Percentiles rank a stretch among this genome's conserved stretches.
phyloP scores from a whole-genome alignment of 1,140 invertebrate genomes.

The Heliconius nattereri region DNA sequence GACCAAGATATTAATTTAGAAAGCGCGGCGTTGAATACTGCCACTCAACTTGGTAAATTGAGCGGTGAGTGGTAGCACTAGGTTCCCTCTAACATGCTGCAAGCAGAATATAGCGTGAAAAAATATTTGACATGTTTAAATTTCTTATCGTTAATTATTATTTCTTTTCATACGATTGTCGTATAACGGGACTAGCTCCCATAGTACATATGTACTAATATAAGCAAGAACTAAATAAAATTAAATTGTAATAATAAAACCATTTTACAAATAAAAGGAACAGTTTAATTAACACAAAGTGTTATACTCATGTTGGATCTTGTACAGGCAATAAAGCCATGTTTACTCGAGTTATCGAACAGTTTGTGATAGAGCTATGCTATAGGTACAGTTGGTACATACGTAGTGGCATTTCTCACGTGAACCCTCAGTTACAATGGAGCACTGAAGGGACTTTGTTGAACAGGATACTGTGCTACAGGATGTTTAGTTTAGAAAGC shows the following conservation, averaged over 20 bases:
- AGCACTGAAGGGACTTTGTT: constrained; percentile 6
- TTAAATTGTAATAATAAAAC: background rate
- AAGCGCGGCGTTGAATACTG: no score
- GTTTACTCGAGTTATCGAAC: constrained; percentile 12
- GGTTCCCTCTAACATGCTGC: no score
- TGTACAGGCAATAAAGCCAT: constrained; percentile 8
- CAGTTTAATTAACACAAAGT: background rate
- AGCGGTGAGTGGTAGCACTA: no score
- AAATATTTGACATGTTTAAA: no score
- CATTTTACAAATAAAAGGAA: background rate
- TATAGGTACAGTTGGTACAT: background rate
- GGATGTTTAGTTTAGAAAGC: background rate
- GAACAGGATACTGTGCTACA: constrained; percentile 1
- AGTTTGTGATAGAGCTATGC: background rate
- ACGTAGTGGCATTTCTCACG: constrained; percentile 2
- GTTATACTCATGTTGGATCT: background rate
- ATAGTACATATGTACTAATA: no score
- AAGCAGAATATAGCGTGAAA: no score
- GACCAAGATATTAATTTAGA: background rate
- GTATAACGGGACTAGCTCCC: no score
- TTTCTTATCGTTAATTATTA: no score
- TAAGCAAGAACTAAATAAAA: no score
- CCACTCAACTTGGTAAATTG: no score
- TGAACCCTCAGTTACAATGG: constrained; percentile 14
- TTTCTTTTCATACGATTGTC: background rate